Evolutionary conservation across 2,797 vertebrate genomes (phyloP).

Genomic region (Glyptemys insculpta): DNA sequence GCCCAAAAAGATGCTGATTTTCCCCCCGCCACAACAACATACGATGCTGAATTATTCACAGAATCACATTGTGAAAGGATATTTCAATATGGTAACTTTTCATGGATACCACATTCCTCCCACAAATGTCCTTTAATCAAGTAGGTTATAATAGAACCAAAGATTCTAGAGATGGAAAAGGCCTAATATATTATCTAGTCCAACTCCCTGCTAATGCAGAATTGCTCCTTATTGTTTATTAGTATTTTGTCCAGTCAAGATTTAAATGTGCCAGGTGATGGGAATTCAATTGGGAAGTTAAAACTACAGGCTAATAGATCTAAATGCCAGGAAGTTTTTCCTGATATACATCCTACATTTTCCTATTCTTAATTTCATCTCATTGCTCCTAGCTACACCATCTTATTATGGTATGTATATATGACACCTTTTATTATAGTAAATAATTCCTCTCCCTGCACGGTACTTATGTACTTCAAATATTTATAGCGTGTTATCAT

Average conservation of each 20-base stretch:
- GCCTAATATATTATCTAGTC: neutral
- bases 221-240: slow-evolving; percentile 10
- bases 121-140: neutral
- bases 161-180: neutral
- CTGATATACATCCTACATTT: slow-evolving; percentile 21
- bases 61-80: neutral
- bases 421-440: slow-evolving; percentile 13
- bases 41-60: slow-evolving; percentile 35
- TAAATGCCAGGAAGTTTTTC: slow-evolving; percentile 19
- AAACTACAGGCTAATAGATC: slow-evolving; percentile 23
- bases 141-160: neutral
- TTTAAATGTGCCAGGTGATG: slow-evolving; percentile 17
- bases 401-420: neutral
- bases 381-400: slow-evolving; percentile 19
- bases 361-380: slow-evolving; percentile 27
- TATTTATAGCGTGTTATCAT: slow-evolving; percentile 3
- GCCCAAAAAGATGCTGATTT: neutral
- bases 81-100: slow-evolving; percentile 28
- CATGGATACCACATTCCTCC: neutral
- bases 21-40: neutral
- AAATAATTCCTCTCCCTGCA: slow-evolving; percentile 43
- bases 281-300: slow-evolving; percentile 31
- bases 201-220: neutral
- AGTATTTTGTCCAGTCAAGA: slow-evolving; percentile 27
- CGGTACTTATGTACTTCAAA: slow-evolving; percentile 23